Evolutionary conservation across 2,113 vertebrate species (phyloP).

Genomic region (Neotoma lepida): DNA sequence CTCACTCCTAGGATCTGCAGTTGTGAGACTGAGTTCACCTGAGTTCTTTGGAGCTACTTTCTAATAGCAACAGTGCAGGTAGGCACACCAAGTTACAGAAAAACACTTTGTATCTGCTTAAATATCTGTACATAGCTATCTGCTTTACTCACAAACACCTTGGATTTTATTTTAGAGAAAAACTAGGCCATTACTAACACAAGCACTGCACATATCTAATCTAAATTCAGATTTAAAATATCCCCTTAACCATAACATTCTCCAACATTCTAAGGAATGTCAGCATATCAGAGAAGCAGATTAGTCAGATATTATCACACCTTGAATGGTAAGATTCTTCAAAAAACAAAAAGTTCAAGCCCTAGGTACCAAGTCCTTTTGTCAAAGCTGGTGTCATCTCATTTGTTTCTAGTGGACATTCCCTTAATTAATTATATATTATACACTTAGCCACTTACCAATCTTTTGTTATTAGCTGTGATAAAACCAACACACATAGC

Average conservation of each 20-base stretch:
- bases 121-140: not conserved
- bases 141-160: not conserved
- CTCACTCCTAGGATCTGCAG: not conserved
- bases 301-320: not conserved
- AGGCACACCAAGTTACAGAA: not conserved
- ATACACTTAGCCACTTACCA: not conserved
- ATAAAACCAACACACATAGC: not conserved
- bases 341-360: not conserved
- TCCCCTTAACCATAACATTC: not conserved
- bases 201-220: constrained; percentile 10
- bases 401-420: not conserved
- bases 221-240: constrained; percentile 28
- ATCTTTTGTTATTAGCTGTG: not conserved
- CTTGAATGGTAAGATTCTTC: not conserved
- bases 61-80: not conserved
- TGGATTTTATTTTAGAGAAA: not conserved
- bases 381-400: not conserved
- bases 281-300: not conserved
- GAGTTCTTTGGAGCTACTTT: not conserved
- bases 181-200: not conserved
- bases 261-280: not conserved
- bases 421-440: not conserved
- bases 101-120: not conserved
- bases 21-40: not conserved
- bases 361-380: not conserved